Evolutionary conservation across 2,113 vertebrate genomes (phyloP), one percentile per base, ranked within the genome.

Genomic region (Atrichornis clamosus): DNA sequence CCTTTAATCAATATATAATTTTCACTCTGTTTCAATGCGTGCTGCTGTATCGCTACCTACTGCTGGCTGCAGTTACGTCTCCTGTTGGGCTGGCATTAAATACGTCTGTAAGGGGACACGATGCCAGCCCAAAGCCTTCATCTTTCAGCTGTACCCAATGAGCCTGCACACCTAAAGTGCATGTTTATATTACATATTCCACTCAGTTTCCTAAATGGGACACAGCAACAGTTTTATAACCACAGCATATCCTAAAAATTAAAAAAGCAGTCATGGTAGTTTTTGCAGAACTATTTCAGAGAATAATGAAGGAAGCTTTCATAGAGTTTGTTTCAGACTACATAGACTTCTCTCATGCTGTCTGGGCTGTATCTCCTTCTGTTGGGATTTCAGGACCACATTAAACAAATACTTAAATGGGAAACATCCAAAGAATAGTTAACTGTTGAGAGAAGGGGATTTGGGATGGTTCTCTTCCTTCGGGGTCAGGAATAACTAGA

Each of bases 1-100:
- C 44, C 95, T 88, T 60, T 88, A 90, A 95, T 81, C 93, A 64
- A 86, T 84, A 90, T 3, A 49, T 30, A 72, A 86, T 72, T 93
- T 94, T 77, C 75, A 80, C 68, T 28, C 58, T 27, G 50, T 63
- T 90, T 86, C 90, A 95, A 93, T 68, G 59, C 76, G 65, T 44
- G 33, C 41, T 90, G 72, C 79, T 94, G 32, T 81, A 86, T 70
- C 84, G 42, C 33, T 93, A 37, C 64, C 85, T 84, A 37, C 64
- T 84, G 44, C 68, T 88, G 72, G 28, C 7, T 49, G 73, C 4
- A 6, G 28, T 37, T 77, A 23, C 27, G 50, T 62, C 59, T 96
- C 85, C 60, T 92, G 18, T 56, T 84, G 76, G 68, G 64, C 90
- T 72, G 39, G 14, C 56, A 37, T 47, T 81, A 49, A 81, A 85